These are phyloP conservation scores for Toxotes jaculatrix DNA, from an alignment of 2,113 vertebrate genomes.

Conservation along the genomic window DNA sequence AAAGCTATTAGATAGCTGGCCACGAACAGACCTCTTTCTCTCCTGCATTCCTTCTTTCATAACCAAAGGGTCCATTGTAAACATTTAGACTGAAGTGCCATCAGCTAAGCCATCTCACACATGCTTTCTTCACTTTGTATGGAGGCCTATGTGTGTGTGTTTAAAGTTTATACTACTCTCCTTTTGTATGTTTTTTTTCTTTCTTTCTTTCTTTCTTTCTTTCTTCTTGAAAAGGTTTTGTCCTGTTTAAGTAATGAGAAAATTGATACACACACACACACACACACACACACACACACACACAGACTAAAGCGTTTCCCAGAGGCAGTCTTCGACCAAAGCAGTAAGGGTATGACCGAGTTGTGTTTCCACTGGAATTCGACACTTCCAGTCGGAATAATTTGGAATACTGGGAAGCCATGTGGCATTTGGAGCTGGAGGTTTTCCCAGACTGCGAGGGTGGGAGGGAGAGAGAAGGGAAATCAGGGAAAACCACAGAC, in stretches of 20 bases:
- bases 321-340: slow-evolving; percentile 47
- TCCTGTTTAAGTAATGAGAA: slow-evolving; percentile 39
- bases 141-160: slow-evolving; percentile 35
- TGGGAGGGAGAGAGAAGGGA: slow-evolving; percentile 8
- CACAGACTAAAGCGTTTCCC: slow-evolving; percentile 45
- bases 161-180: slow-evolving; percentile 40
- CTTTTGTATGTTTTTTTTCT: neutral
- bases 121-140: slow-evolving; percentile 22
- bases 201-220: slow-evolving; percentile 18
- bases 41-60: slow-evolving; percentile 72
- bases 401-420: slow-evolving; percentile 71
- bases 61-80: slow-evolving; percentile 75
- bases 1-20: slow-evolving; percentile 68
- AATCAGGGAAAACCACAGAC: slow-evolving; percentile 53
- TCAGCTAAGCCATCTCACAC: slow-evolving; percentile 54
- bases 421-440: slow-evolving; percentile 73
- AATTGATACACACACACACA: slow-evolving; percentile 45
- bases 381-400: slow-evolving; percentile 61
- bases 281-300: slow-evolving; percentile 39
- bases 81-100: slow-evolving; percentile 79
- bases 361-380: slow-evolving; percentile 63
- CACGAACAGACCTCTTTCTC: slow-evolving; percentile 50
- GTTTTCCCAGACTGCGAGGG: slow-evolving; percentile 62
- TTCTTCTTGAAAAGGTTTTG: slow-evolving; percentile 12
- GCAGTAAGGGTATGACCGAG: slow-evolving; percentile 25